Percentiles rank a stretch among this genome's conserved stretches.
These are phyloP conservation scores for Halcyon badia DNA, from an alignment of 2,797 vertebrate species.

Conservation along the genomic window DNA sequence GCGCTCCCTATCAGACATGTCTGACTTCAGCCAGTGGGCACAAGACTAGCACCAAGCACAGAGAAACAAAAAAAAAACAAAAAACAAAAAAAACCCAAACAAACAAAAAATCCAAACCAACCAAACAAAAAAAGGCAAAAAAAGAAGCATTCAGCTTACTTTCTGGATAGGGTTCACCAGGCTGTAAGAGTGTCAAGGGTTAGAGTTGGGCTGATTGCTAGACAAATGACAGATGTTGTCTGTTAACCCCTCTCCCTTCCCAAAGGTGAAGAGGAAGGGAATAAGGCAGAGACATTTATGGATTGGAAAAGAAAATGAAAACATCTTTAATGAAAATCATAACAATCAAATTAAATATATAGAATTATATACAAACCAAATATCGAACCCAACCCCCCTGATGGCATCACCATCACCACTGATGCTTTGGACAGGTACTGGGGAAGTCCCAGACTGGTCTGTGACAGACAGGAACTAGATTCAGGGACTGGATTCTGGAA, in stretches of 20 bases:
- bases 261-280: background rate
- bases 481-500: background rate
- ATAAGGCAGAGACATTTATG: background rate
- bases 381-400: background rate
- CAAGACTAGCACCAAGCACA: background rate
- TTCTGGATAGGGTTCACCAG: background rate
- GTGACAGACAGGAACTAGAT: background rate
- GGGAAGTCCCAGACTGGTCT: background rate
- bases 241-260: background rate
- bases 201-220: background rate
- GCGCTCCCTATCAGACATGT: background rate
- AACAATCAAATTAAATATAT: background rate
- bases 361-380: background rate
- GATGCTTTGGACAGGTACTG: background rate
- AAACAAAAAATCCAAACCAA: background rate
- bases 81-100: too few relatives aligned
- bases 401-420: background rate
- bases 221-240: background rate
- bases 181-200: background rate
- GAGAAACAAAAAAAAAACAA: background rate
- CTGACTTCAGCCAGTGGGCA: background rate
- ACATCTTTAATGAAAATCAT: background rate
- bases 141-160: background rate
- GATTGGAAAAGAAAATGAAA: background rate
- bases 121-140: background rate